phyloP scores from a whole-genome alignment of 2,113 vertebrate species.

The Pelmatolapia mariae region DNA sequence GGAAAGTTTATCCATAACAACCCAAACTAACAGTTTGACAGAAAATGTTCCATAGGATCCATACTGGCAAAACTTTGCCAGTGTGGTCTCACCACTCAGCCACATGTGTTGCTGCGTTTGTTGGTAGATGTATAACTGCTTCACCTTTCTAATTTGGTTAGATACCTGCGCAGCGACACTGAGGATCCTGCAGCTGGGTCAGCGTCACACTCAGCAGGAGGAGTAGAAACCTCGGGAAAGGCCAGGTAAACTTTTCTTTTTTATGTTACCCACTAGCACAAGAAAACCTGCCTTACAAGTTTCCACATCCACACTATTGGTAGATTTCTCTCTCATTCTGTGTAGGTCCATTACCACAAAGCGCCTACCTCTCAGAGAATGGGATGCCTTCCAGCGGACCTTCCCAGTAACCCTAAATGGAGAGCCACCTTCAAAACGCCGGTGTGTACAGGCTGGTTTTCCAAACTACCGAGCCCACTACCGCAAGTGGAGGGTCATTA shows the following conservation, averaged over 20 bases:
- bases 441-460: neutral
- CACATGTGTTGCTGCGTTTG: neutral
- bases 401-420: too few relatives aligned
- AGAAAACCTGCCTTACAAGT: neutral
- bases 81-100: neutral
- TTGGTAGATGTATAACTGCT: neutral
- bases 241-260: neutral
- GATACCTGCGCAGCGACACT: neutral
- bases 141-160: neutral
- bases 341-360: neutral
- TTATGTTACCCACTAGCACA: neutral
- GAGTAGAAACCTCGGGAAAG: neutral
- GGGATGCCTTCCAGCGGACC: neutral
- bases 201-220: neutral
- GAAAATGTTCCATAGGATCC: neutral
- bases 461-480: neutral
- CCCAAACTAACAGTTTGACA: too few relatives aligned
- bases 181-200: neutral
- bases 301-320: neutral
- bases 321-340: neutral
- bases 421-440: neutral
- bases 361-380: fast-evolving
- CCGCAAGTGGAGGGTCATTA: fast-evolving
- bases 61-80: neutral
- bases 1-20: too few relatives aligned